Evolutionary conservation across 2,797 vertebrate species (phyloP).

Genomic region (Pseudochirops cupreus): DNA sequence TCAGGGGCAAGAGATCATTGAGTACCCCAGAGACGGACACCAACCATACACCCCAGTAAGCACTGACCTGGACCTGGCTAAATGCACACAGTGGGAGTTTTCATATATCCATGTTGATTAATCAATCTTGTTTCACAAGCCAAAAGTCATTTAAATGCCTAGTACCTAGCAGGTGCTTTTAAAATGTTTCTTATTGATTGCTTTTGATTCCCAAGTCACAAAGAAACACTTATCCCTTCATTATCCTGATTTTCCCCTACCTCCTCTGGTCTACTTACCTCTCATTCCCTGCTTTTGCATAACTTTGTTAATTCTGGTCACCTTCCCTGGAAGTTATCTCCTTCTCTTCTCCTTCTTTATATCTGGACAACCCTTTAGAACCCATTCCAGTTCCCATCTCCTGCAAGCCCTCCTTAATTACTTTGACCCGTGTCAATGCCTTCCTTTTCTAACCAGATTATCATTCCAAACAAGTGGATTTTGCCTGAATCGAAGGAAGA

Average conservation of each 20-base stretch:
- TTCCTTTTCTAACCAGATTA: not conserved
- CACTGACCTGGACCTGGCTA: not conserved
- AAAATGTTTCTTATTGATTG: not conserved
- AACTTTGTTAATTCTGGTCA: not conserved
- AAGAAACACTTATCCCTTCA: not conserved
- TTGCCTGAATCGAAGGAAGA: not conserved
- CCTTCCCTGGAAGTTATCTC: not conserved
- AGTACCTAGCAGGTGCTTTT: not conserved
- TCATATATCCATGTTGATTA: not conserved
- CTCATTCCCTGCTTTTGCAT: not conserved
- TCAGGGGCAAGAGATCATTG: not conserved
- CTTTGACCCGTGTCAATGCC: not conserved
- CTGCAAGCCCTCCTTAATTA: not conserved
- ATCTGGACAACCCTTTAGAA: not conserved
- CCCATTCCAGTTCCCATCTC: not conserved
- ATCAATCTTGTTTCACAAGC: not conserved
- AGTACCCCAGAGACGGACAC: not conserved
- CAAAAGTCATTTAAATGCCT: not conserved
- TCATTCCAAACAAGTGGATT: not conserved
- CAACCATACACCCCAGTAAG: not conserved
- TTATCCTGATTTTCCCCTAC: not conserved
- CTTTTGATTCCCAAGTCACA: not conserved
- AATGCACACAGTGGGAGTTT: not conserved
- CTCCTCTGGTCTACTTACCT: not conserved
- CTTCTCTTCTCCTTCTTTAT: not conserved